phyloP scores from a whole-genome alignment of 2,113 vertebrate species.

The Mystacornis crossleyi region DNA sequence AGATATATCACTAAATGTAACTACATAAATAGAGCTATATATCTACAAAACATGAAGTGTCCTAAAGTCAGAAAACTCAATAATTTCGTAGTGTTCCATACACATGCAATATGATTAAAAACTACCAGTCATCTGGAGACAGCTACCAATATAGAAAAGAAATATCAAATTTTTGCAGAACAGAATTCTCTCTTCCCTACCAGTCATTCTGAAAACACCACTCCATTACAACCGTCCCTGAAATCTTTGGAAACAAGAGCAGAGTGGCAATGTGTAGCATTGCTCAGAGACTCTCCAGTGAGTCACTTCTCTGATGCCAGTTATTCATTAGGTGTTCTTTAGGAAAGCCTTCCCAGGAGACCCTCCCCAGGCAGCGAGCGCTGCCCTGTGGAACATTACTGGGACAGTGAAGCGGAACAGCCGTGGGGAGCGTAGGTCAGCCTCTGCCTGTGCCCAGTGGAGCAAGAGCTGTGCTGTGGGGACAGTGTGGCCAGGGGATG shows the following conservation, averaged over 20 bases:
- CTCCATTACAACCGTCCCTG: neutral
- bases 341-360: neutral
- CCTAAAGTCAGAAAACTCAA: neutral
- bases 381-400: conserved; percentile 33
- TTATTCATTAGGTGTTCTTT: conserved; percentile 39
- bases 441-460: neutral
- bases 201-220: neutral
- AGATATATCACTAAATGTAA: conserved; percentile 56
- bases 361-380: accelerated
- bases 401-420: neutral
- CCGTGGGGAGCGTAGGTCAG: neutral
- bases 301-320: neutral
- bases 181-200: neutral
- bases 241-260: neutral
- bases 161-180: neutral
- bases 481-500: neutral
- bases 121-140: neutral
- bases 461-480: neutral
- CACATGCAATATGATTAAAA: neutral
- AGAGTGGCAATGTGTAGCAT: neutral
- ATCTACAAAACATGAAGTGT: conserved; percentile 41
- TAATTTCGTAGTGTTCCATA: neutral
- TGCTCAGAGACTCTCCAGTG: neutral
- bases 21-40: neutral
- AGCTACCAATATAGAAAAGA: neutral